These are phyloP conservation scores for Gobiocypris rarus DNA, from an alignment of 2,113 vertebrate species.

Conservation along the genomic window DNA sequence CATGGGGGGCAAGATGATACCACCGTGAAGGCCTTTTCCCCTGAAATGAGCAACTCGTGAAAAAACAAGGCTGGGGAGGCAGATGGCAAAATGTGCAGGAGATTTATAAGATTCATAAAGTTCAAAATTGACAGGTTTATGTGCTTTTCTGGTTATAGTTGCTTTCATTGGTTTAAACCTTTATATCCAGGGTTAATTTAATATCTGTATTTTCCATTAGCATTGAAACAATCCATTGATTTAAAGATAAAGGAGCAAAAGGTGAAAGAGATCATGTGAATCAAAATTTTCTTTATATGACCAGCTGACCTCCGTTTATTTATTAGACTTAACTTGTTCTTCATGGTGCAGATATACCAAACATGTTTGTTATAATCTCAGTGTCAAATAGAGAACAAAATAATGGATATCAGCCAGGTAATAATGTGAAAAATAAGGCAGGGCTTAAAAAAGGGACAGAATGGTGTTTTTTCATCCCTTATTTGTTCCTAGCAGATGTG, in stretches of 20 bases:
- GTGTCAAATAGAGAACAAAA: neutral
- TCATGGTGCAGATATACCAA: too few relatives aligned
- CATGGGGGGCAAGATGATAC: conserved; percentile 8
- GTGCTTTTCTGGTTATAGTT: neutral
- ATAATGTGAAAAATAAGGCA: neutral
- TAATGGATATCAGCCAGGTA: neutral
- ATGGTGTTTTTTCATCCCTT: neutral
- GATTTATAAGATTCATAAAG: conserved; percentile 1
- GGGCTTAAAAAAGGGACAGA: neutral
- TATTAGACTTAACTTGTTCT: neutral
- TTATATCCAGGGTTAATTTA: neutral
- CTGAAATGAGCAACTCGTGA: conserved; percentile 35
- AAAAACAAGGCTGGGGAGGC: neutral
- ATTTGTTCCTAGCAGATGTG: neutral
- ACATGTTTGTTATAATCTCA: neutral
- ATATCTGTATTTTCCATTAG: conserved; percentile 18
- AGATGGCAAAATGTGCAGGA: conserved; percentile 7
- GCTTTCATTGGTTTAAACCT: conserved; percentile 14
- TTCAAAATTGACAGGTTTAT: neutral
- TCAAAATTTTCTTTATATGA: neutral
- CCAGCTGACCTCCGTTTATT: neutral
- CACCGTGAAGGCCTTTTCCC: conserved; percentile 32
- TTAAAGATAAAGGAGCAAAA: neutral
- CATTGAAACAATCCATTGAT: neutral
- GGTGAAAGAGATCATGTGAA: neutral